phyloP scores from a whole-genome alignment of 2,888 invertebrate genomes.

The Mesorhabditis sp. region DNA sequence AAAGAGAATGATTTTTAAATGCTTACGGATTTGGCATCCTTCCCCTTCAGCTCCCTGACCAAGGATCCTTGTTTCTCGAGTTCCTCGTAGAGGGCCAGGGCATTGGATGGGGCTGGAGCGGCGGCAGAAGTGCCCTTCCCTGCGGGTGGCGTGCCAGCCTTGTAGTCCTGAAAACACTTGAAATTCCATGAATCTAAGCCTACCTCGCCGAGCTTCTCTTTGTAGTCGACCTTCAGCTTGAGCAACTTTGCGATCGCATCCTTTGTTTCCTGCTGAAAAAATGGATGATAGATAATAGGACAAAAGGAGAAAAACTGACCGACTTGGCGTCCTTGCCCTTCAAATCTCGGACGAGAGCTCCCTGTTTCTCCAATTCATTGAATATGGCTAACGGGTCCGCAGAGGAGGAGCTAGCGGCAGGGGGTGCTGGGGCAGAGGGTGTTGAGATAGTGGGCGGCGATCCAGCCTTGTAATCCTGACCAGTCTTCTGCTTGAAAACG shows the following conservation, averaged over 20 bases:
- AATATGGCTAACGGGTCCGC: constrained; percentile 12
- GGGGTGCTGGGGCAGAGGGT: constrained; percentile 9
- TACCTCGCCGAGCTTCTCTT: constrained; percentile 61
- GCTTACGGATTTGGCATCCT: constrained; percentile 60
- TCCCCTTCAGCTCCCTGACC: constrained; percentile 68
- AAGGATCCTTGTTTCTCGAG: constrained; percentile 67
- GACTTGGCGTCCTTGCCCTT: constrained; percentile 63
- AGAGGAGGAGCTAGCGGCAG: constrained; percentile 16
- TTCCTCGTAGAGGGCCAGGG: constrained; percentile 15
- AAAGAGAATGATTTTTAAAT: constrained; percentile 6
- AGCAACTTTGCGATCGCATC: constrained; percentile 68
- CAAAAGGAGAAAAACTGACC: constrained; percentile 19
- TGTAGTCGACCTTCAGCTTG: constrained; percentile 74
- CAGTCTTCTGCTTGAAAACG: constrained; percentile 62
- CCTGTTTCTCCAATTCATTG: constrained; percentile 59
- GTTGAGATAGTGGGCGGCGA: constrained; percentile 16
- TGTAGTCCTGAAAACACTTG: constrained; percentile 13
- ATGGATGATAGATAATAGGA: background rate
- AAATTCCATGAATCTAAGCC: background rate
- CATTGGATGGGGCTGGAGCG: constrained; percentile 11
- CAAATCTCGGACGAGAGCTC: constrained; percentile 71
- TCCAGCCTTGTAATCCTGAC: constrained; percentile 17
- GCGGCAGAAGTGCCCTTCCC: constrained; percentile 13
- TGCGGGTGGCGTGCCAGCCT: constrained; percentile 21
- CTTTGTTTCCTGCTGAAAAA: constrained; percentile 60